Base-by-base conservation (phyloP, 2,888 invertebrate genomes). In the Operophtera brumata region DNA sequence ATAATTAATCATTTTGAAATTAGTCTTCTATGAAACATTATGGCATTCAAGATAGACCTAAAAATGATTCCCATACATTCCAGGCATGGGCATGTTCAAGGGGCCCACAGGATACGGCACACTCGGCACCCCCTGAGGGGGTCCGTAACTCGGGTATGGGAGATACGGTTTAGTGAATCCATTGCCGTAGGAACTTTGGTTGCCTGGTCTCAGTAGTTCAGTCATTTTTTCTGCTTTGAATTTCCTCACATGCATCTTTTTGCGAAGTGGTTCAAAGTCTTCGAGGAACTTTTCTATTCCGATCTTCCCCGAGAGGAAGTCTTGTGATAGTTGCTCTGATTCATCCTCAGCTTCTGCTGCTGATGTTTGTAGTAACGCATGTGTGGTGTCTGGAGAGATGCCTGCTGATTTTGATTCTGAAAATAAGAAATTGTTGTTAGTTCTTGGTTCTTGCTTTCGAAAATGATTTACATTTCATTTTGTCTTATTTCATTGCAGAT, bases 161-260 rank as follows among this genome's bases (percentile, higher is more conserved):
- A 88, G 62, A 47, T 84, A 87, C n/a, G 85, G 87, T 54, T 82
- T 87, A 6, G 80, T 66, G 35, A 75, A 66, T 12, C 87, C 87
- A 71, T 89, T 89, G 1, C 85, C 86, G 59, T 78, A 86, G 1
- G 78, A 70, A 71, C 70, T 76, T 62, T 83, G 82, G 54, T 62
- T 77, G 2, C 85, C 82, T 36, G 80, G 77, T 64, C 85, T 76
- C 26, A 95, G 85, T 9, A 96, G 80, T 73, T 96, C 96, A 43
- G 93, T 91, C 94, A 99, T 94, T 89, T 99, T 98, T 63, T 99
- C 99, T 0, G 96, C 94, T 88, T 99, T 99, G 9, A 98, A 94
- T 76, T 96, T 94, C 45, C 97, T 92, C 94, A 88, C 61, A 44
- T 89, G 89, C 89, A 89, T 89, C 58, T 75, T 78, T 62, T 82